phyloP scores from a whole-genome alignment of 2,888 invertebrate genomes.

The Spicauda simplicius region DNA sequence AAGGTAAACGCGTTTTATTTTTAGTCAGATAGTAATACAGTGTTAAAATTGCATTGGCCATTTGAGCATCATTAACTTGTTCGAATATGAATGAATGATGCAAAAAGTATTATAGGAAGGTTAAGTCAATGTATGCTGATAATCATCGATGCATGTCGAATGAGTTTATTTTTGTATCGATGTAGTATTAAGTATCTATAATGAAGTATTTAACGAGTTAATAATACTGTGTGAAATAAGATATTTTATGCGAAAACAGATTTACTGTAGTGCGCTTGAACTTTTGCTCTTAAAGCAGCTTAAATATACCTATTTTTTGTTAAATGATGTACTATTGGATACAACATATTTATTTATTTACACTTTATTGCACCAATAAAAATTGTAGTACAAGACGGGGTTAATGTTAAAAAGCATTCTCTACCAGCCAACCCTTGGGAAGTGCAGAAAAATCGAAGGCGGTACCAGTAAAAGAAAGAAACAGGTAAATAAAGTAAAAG shows the following conservation, averaged over 20 bases:
- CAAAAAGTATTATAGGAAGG: constrained; percentile 18
- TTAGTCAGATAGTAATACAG: neutral
- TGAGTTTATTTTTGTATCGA: constrained; percentile 7
- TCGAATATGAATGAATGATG: constrained; percentile 21
- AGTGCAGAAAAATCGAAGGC: too few species aligned
- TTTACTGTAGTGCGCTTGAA: too few species aligned
- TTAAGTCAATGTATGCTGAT: neutral
- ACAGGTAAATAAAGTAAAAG: too few species aligned
- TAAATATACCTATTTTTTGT: too few species aligned
- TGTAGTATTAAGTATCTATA: neutral
- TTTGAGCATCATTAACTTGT: constrained; percentile 9
- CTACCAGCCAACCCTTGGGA: too few species aligned
- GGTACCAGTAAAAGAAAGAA: too few species aligned
- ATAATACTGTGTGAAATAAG: neutral
- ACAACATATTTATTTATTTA: too few species aligned
- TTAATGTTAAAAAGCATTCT: too few species aligned
- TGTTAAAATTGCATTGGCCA: neutral
- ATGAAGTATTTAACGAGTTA: neutral
- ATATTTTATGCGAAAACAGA: neutral
- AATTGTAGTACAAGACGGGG: too few species aligned
- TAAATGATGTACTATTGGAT: too few species aligned
- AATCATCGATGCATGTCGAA: constrained; percentile 14
- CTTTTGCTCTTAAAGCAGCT: too few species aligned
- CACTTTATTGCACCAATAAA: too few species aligned
- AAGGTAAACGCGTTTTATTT: neutral